Evolutionary conservation across 2,888 invertebrate genomes (phyloP), one percentile per base, ranked within the genome.

Genomic region (Entomobrya multifasciata): DNA sequence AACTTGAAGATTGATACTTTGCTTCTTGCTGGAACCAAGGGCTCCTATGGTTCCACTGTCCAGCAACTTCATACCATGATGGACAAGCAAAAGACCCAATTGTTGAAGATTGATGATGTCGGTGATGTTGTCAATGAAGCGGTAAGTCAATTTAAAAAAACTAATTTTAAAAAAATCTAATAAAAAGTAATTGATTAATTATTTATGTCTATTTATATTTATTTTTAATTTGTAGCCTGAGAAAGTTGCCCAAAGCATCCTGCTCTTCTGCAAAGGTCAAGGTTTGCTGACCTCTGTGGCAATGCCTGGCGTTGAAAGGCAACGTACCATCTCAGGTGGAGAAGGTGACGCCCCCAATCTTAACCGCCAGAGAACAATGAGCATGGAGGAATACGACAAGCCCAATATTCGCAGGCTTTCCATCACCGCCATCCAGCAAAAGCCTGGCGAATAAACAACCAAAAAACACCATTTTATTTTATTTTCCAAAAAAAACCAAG

Each of bases 191-290:
- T 27, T 47, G n/a, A 4, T 67, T 15, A 67, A 11, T 41, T 41
- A 20, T 67, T n/a, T n/a, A n/a, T n/a, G n/a, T n/a, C n/a, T n/a
- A n/a, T n/a, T n/a, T n/a, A n/a, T n/a, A n/a, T n/a, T n/a, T n/a
- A n/a, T n/a, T n/a, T 6, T 22, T 55, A 77, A 49, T 89, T 93
- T 93, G 62, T 94, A 97, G 97, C 97, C 97, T 11, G 96, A 96
- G 36, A 97, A 97, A 92, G 95, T 97, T 86, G 95, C 97, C 36
- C 96, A 97, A 92, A 96, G 96, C 78, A 94, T 97, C 92, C 94
- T 97, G 89, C 94, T 97, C 83, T 97, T 97, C 94, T 96, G 96
- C 93, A 97, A 97, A 92, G 97, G 97, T 0, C 95, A 96, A 92
- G 97, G 97, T 1, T 93, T 95, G 89, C 94, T 96, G 92, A 96